Conservation (phyloP, 1,140 invertebrate species). For the Conopomorpha cramerella region DNA sequence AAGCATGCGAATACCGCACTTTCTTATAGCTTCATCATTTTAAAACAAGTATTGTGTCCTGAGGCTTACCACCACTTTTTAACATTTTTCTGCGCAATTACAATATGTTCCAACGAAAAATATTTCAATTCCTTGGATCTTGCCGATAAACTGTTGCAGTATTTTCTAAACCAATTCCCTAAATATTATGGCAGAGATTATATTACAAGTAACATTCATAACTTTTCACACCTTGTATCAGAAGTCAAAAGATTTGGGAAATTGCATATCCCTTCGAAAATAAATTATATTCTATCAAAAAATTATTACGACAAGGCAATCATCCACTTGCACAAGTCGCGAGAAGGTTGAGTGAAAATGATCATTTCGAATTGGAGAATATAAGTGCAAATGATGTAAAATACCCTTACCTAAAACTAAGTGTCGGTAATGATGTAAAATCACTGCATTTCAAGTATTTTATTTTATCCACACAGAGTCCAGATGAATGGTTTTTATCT, state of each 20-base stretch:
- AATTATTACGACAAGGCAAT: slow-evolving; percentile 3
- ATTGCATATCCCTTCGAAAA: slow-evolving; percentile 6
- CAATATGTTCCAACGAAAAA: slow-evolving; percentile 8
- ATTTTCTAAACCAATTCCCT: slow-evolving; percentile 6
- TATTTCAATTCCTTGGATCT: slow-evolving; percentile 8
- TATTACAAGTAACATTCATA: too few species aligned
- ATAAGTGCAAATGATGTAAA: not conserved
- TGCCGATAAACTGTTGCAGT: slow-evolving; percentile 7
- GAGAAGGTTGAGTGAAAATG: not conserved
- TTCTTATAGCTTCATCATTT: slow-evolving; percentile 6
- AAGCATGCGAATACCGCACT: slow-evolving; percentile 7
- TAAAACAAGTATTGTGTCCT: not conserved
- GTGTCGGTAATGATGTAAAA: too few species aligned
- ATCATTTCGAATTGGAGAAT: not conserved
- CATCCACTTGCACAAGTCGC: slow-evolving; percentile 2
- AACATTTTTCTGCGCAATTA: slow-evolving; percentile 6
- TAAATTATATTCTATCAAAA: slow-evolving; percentile 6
- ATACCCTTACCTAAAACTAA: too few species aligned
- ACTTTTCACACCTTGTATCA: too few species aligned
- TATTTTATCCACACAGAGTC: not conserved
- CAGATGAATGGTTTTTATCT: slow-evolving; percentile 1
- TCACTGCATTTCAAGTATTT: not conserved
- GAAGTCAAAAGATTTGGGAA: too few species aligned
- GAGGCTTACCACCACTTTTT: slow-evolving; percentile 5
- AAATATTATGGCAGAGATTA: slow-evolving; percentile 12